Evolutionary conservation across 35 echinoderm and acorn worm genomes (phyloP).

Genomic region (Lytechinus pictus): DNA sequence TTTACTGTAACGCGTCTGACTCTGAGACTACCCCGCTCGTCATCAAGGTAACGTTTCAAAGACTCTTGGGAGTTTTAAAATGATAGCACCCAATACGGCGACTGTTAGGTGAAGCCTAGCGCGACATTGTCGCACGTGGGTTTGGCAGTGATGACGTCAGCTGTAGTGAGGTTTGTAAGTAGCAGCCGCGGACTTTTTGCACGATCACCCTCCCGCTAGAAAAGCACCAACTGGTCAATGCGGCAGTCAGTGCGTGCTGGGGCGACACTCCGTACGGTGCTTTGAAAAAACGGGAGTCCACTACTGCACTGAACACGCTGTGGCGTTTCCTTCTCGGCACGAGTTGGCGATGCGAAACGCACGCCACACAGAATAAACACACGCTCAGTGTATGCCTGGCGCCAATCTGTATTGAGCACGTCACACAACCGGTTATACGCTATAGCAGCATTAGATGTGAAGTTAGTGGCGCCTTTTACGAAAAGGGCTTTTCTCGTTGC

Average conservation of each 20-base stretch:
- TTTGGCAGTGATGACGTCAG: slow-evolving; percentile 24
- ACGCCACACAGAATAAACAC: background rate
- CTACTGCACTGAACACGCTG: background rate
- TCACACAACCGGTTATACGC: background rate
- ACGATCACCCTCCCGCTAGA: slow-evolving; percentile 3
- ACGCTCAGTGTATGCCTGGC: background rate
- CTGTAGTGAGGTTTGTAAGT: background rate
- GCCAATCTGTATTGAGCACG: background rate
- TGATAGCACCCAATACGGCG: background rate
- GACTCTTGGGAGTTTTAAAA: background rate
- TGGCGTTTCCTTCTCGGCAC: background rate
- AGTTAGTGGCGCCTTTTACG: background rate
- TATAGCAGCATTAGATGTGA: background rate
- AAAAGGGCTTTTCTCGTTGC: background rate
- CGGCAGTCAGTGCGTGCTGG: background rate
- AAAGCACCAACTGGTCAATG: background rate
- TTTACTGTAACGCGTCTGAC: background rate
- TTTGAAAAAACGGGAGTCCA: background rate
- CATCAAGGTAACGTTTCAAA: background rate
- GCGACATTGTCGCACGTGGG: slow-evolving; percentile 18
- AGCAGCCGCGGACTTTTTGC: slow-evolving; percentile 30
- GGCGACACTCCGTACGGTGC: background rate
- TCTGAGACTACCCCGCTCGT: background rate
- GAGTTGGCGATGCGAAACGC: background rate
- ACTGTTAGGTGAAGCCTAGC: background rate